Conservation (phyloP, 2,113 vertebrate genomes). For the Paradoxurus hermaphroditus region DNA sequence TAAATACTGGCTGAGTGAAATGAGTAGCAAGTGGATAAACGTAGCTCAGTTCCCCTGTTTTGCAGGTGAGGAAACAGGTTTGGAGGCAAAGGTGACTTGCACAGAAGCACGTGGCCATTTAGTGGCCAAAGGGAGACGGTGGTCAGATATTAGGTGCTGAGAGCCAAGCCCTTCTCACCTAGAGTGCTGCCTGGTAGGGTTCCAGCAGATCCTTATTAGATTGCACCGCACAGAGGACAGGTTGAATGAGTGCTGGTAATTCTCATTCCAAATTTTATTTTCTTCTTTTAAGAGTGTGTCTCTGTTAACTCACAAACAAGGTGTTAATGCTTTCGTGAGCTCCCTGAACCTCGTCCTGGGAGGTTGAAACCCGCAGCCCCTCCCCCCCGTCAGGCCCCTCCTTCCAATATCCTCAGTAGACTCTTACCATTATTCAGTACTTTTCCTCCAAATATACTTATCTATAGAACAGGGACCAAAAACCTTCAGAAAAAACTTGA, state of each 20-base stretch:
- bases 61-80: not conserved
- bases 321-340: not conserved
- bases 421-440: not conserved
- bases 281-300: not conserved
- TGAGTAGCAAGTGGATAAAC: not conserved
- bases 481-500: not conserved
- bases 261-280: not conserved
- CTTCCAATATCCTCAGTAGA: not conserved
- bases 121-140: not conserved
- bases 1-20: not conserved
- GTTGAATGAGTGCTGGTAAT: not conserved
- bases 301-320: not conserved
- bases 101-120: not conserved
- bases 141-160: not conserved
- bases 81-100: not conserved
- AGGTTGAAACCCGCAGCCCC: not conserved
- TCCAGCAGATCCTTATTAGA: not conserved
- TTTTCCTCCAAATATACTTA: not conserved
- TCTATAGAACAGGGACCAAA: not conserved
- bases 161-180: not conserved
- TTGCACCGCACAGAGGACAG: not conserved
- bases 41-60: not conserved
- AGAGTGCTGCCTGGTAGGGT: not conserved
- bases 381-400: not conserved
- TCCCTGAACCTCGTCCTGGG: not conserved